Percentiles rank a stretch among this genome's conserved stretches.
These are phyloP conservation scores for Nannobrachium achirus DNA, from an alignment of 2,113 vertebrate species.

Conservation along the genomic window DNA sequence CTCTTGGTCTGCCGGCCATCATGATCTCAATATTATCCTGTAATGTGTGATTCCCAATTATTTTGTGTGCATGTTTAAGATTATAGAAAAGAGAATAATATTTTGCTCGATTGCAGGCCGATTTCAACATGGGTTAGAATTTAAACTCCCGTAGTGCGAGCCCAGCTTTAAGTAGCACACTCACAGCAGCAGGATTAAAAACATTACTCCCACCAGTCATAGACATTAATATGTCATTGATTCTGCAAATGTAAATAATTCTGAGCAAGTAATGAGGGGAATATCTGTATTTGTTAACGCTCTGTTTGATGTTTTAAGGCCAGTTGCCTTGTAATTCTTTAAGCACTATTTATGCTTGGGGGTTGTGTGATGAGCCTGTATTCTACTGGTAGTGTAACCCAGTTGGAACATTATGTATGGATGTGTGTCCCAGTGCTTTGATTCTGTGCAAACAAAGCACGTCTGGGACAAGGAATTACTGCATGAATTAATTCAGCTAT, in stretches of 20 bases:
- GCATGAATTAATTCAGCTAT: slow-evolving; percentile 45
- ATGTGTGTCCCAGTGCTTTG: slow-evolving; percentile 28
- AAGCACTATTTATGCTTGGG: slow-evolving; percentile 39
- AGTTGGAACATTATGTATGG: slow-evolving; percentile 36
- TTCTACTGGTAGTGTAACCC: slow-evolving; percentile 31
- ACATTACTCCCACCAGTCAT: slow-evolving; percentile 7
- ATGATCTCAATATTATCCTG: no score
- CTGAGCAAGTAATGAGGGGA: slow-evolving; percentile 19
- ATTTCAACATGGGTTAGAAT: no score
- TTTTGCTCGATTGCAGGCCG: no score
- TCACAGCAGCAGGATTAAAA: neutral
- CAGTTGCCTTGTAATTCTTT: slow-evolving; percentile 47
- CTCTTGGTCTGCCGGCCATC: no score
- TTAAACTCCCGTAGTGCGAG: no score
- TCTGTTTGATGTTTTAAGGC: slow-evolving; percentile 18
- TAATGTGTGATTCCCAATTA: no score
- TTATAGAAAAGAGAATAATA: no score
- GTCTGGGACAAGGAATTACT: slow-evolving; percentile 45
- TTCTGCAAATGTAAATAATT: neutral
- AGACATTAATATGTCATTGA: slow-evolving; percentile 12
- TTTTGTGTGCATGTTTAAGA: no score
- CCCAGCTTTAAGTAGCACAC: no score
- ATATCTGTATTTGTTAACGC: slow-evolving; percentile 37
- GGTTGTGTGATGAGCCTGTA: slow-evolving; percentile 34
- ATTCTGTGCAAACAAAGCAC: slow-evolving; percentile 51